phyloP scores from a whole-genome alignment of 2,113 vertebrate genomes.

The Meriones unguiculatus region DNA sequence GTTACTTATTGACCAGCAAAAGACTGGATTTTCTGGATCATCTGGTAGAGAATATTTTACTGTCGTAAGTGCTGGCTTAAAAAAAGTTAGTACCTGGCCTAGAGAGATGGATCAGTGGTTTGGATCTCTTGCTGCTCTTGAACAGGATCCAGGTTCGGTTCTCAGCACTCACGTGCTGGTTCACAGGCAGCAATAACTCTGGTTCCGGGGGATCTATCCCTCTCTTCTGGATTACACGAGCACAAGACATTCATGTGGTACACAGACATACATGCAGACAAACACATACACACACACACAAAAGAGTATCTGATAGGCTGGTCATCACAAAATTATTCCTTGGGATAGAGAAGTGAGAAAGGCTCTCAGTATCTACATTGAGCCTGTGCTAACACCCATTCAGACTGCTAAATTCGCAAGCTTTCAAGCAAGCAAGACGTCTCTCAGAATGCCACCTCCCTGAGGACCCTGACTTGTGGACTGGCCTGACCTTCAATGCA shows the following conservation, averaged over 20 bases:
- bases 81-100: background rate
- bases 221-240: background rate
- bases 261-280: background rate
- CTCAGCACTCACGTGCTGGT: background rate
- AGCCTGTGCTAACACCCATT: background rate
- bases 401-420: background rate
- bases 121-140: background rate
- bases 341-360: slow-evolving; percentile 13
- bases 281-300: background rate
- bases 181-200: background rate
- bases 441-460: slow-evolving; percentile 4
- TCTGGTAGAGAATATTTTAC: slow-evolving; percentile 36
- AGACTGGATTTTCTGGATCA: slow-evolving; percentile 48
- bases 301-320: background rate
- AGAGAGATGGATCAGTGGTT: background rate
- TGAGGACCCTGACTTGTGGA: background rate
- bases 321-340: slow-evolving; percentile 9
- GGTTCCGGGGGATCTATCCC: background rate
- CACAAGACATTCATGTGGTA: background rate
- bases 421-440: background rate
- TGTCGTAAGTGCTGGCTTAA: background rate
- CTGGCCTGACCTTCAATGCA: slow-evolving; percentile 11
- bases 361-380: background rate
- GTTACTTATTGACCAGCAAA: slow-evolving; percentile 10
- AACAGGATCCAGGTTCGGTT: background rate